phyloP scores from a whole-genome alignment of 1,140 invertebrate genomes.

The Drosophila oshimai region DNA sequence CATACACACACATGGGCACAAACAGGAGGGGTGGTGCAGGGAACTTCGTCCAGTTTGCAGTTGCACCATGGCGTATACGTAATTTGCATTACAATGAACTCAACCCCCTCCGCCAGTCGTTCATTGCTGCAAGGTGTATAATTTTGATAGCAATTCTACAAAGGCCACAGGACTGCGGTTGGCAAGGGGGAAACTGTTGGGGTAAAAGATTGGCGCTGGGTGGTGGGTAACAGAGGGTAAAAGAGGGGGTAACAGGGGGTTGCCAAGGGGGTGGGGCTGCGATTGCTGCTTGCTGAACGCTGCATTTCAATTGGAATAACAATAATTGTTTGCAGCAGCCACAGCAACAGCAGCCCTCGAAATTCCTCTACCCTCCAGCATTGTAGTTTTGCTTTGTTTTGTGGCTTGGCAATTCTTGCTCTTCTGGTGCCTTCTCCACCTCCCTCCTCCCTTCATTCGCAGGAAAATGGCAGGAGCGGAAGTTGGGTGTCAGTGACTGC shows the following conservation, averaged over 20 bases:
- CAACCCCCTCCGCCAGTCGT: background rate
- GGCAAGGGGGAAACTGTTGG: background rate
- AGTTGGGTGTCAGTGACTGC: slow-evolving; percentile 50
- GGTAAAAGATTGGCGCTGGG: background rate
- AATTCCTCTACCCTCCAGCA: background rate
- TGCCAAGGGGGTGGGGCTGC: background rate
- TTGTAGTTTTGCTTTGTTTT: slow-evolving; percentile 41
- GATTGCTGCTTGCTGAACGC: slow-evolving; percentile 25
- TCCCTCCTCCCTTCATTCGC: background rate
- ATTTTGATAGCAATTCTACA: slow-evolving; percentile 67
- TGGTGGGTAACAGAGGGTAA: too few relatives aligned
- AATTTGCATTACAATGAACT: slow-evolving; percentile 77
- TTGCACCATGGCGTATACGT: slow-evolving; percentile 62
- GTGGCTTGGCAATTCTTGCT: slow-evolving; percentile 52
- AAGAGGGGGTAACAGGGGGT: too few relatives aligned
- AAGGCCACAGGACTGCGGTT: slow-evolving; percentile 34
- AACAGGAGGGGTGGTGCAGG: background rate
- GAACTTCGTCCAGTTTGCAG: slow-evolving; percentile 15
- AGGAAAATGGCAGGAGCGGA: slow-evolving; percentile 40
- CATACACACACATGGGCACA: slow-evolving; percentile 10
- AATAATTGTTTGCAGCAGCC: slow-evolving; percentile 72
- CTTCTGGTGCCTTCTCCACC: slow-evolving; percentile 17
- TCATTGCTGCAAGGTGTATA: slow-evolving; percentile 67
- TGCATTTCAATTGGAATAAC: slow-evolving; percentile 77
- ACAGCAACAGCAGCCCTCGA: slow-evolving; percentile 9